Evolutionary conservation across 2,113 vertebrate genomes (phyloP).

Genomic region (Origma solitaria): DNA sequence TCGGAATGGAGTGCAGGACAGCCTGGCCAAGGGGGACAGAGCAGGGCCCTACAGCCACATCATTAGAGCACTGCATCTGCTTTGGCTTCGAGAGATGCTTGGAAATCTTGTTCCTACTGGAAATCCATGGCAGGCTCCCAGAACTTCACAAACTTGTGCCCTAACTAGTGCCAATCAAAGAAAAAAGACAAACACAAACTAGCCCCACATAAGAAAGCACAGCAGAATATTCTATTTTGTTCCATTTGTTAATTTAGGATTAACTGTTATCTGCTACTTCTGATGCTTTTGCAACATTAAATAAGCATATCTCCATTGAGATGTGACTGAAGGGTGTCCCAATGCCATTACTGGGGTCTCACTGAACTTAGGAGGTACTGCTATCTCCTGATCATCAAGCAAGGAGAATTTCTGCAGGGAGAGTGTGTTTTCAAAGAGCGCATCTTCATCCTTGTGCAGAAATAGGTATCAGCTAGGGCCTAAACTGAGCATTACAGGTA

Average conservation of each 20-base stretch:
- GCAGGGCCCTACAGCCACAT: not conserved
- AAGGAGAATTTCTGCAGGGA: not conserved
- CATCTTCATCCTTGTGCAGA: not conserved
- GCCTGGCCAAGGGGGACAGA: not conserved
- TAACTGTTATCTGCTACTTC: not conserved
- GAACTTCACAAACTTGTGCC: not conserved
- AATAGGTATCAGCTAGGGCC: not conserved
- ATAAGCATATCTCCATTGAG: not conserved
- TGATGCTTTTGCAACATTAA: not conserved
- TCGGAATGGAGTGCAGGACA: not conserved
- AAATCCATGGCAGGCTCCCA: not conserved
- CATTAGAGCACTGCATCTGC: not conserved
- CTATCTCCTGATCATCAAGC: not conserved
- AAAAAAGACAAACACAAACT: not conserved
- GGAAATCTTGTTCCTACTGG: accelerated
- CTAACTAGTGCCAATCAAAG: not conserved
- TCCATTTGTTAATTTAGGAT: not conserved
- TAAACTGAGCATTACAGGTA: not conserved
- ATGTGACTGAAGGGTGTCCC: not conserved
- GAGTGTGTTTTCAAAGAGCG: not conserved
- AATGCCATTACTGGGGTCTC: not conserved
- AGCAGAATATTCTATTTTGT: not conserved
- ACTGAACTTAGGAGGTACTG: not conserved
- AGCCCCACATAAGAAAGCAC: not conserved
- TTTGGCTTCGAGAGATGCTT: not conserved